Conservation (phyloP, 2,888 invertebrate species). For the Boloria selene region DNA sequence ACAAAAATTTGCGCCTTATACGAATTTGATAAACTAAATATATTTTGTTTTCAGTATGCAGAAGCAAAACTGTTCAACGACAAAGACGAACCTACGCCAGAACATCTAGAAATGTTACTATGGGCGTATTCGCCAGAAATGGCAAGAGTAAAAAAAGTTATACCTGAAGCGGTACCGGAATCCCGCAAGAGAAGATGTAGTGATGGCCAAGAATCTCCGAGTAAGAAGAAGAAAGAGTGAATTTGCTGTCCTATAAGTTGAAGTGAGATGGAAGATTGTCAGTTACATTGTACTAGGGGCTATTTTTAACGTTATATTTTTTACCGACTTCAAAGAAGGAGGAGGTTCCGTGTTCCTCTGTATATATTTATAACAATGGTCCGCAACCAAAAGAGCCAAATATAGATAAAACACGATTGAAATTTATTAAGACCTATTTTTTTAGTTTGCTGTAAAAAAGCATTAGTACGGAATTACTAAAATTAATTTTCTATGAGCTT, state of each 20-base stretch:
- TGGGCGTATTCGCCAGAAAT: slow-evolving; percentile 91
- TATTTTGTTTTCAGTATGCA: slow-evolving; percentile 77
- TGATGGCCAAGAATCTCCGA: slow-evolving; percentile 56
- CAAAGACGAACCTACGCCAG: slow-evolving; percentile 85
- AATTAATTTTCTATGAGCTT: too few species aligned
- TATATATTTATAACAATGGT: too few species aligned
- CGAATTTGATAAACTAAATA: slow-evolving; percentile 4
- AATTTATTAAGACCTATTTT: too few species aligned
- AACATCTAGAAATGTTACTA: slow-evolving; percentile 86
- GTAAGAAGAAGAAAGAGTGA: slow-evolving; percentile 63
- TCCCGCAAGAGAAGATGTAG: slow-evolving; percentile 48
- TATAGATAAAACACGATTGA: too few species aligned
- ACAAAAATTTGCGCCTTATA: neutral
- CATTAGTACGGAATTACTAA: too few species aligned
- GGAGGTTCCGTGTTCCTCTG: too few species aligned
- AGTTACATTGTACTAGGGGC: too few species aligned
- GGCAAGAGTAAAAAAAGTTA: slow-evolving; percentile 83
- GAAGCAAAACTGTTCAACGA: slow-evolving; percentile 84
- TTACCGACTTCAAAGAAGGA: too few species aligned
- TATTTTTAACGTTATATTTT: too few species aligned
- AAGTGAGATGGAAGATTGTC: too few species aligned
- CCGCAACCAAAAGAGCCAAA: too few species aligned
- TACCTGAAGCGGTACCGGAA: slow-evolving; percentile 59
- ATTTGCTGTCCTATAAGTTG: slow-evolving; percentile 19
- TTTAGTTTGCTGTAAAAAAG: too few species aligned